Base-by-base conservation (phyloP, 2,888 invertebrate species). In the Habrosyne pyritoides region DNA sequence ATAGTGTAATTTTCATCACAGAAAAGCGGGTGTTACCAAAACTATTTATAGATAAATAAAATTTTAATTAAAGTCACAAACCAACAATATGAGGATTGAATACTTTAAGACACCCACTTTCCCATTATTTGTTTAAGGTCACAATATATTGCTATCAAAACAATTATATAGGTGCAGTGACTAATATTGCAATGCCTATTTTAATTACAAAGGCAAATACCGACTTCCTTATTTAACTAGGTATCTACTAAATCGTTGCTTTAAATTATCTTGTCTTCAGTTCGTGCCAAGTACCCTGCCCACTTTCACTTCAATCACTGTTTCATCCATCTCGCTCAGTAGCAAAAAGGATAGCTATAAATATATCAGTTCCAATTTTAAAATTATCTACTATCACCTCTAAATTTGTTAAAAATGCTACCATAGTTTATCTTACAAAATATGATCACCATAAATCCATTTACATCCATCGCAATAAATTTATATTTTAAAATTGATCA, bases 401-500 rank as follows among this genome's bases (percentile, higher is more conserved):
- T 18, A 42, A 2, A 1, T 4, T 18, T 2, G 18, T 42, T 42
- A 8, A 18, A 42, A 42, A 42, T 18, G 42, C 2, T 28, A 30
- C 28, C 18, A 50, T 50, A 28, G 28, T 30, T 28, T 30, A 28
- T 50, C 50, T 28, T 50, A 28, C 10, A 26, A 50, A 50, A 49
- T 50, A 21, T 30, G 50, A 58, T 59, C 53, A 53, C 42, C 59
- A 64, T 66, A 63, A 62, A 66, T 63, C 61, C 52, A 28, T 18
- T 50, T 30, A 28, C 10, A 14, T 50, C 50, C 42, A 42, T 59
- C 52, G 70, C 67, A 53, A 79, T 83, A 82, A 79, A 82, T 83
- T 80, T 74, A 71, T 76, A 79, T 79, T 85, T 83, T 79, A 83
- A 85, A 69, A 83, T 75, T 81, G 83, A 85, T 86, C 83, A 77